phyloP scores from a whole-genome alignment of 2,113 vertebrate genomes.

The Passer montanus region DNA sequence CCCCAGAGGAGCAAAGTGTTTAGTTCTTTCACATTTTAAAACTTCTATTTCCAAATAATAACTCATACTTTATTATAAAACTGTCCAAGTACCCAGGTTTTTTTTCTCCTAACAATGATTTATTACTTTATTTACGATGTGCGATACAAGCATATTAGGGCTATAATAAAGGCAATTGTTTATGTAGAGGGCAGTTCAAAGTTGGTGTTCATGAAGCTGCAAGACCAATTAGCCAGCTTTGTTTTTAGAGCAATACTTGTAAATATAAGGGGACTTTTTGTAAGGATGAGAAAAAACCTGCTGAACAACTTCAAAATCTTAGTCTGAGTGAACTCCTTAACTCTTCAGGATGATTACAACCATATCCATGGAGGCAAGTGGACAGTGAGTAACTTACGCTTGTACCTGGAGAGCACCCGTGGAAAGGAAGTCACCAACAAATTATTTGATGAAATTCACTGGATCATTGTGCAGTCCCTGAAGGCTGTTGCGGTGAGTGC shows the following conservation, averaged over 20 bases:
- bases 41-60: not conserved
- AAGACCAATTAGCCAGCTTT: not conserved
- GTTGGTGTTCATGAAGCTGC: not conserved
- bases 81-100: not conserved
- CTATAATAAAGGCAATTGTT: not conserved
- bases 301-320: not conserved
- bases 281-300: not conserved
- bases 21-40: not conserved
- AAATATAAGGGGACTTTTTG: not conserved
- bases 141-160: not conserved
- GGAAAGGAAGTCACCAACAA: constrained; percentile 91
- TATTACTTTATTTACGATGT: not conserved
- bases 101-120: not conserved
- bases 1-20: not conserved
- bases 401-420: constrained; percentile 96
- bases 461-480: constrained; percentile 96
- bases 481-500: constrained; percentile 93
- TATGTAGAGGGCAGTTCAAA: not conserved
- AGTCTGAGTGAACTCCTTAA: not conserved
- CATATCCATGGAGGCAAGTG: constrained; percentile 97
- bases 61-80: not conserved
- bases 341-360: constrained; percentile 95
- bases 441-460: constrained; percentile 96
- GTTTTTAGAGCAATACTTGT: not conserved
- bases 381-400: constrained; percentile 92